phyloP scores from a whole-genome alignment of 2,888 invertebrate species.

The Anthrax anthrax region DNA sequence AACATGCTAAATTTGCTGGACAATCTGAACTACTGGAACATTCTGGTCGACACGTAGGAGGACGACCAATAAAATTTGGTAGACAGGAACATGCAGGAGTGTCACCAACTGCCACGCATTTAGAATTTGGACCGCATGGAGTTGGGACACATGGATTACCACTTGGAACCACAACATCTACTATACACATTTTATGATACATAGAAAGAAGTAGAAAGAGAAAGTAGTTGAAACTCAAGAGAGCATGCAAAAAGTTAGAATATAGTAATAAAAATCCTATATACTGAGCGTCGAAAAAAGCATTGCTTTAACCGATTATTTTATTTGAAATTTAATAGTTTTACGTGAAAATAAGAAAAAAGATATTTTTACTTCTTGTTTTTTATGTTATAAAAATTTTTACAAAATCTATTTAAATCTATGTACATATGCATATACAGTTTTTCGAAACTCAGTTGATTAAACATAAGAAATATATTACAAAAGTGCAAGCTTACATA shows the following conservation, averaged over 20 bases:
- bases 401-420: too few species aligned
- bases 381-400: too few species aligned
- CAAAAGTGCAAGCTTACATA: slow-evolving; percentile 40
- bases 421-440: too few species aligned
- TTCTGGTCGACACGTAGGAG: slow-evolving; percentile 72
- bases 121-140: slow-evolving; percentile 73
- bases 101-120: slow-evolving; percentile 62
- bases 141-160: slow-evolving; percentile 69
- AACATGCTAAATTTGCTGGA: slow-evolving; percentile 58
- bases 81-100: slow-evolving; percentile 71
- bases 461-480: slow-evolving; percentile 8
- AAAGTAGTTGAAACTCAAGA: background rate
- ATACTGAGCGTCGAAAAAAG: too few species aligned
- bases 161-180: slow-evolving; percentile 39
- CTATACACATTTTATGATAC: slow-evolving; percentile 16
- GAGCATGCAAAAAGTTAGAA: slow-evolving; percentile 1
- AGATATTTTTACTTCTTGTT: too few species aligned
- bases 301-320: too few species aligned
- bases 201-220: slow-evolving; percentile 9
- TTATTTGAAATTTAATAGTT: too few species aligned
- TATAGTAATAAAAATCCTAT: too few species aligned
- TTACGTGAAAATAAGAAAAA: too few species aligned
- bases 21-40: slow-evolving; percentile 63
- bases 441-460: too few species aligned
- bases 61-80: slow-evolving; percentile 63